Conservation (phyloP, 2,113 vertebrate species). For the Morone chrysops region DNA sequence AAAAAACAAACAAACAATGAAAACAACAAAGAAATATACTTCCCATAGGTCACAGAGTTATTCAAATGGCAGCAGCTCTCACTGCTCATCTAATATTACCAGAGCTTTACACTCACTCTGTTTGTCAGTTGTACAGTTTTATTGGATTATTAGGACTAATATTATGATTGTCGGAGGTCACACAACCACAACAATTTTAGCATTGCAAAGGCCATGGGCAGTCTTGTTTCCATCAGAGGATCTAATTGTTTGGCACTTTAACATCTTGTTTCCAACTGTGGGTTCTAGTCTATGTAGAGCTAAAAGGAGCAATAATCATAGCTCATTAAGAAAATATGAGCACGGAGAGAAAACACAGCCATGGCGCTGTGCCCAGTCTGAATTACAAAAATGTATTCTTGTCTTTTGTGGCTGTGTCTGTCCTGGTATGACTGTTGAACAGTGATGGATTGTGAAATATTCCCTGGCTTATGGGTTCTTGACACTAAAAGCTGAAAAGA, state of each 20-base stretch:
- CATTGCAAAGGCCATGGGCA: background rate
- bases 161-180: background rate
- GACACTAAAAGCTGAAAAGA: background rate
- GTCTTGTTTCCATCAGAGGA: background rate
- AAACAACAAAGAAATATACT: background rate
- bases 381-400: constrained; percentile 8
- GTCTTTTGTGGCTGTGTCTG: constrained; percentile 3
- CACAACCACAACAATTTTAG: background rate
- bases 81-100: background rate
- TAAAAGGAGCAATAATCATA: constrained; percentile 5
- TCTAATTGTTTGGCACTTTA: background rate
- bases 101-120: background rate
- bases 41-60: too few relatives aligned
- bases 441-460: background rate
- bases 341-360: constrained; percentile 15
- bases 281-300: background rate
- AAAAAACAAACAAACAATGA: background rate
- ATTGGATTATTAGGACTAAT: background rate
- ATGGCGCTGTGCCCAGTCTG: background rate
- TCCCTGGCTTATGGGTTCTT: background rate
- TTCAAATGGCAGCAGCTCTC: too few relatives aligned
- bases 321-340: constrained; percentile 51
- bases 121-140: background rate
- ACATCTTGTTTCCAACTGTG: background rate
- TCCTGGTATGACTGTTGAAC: background rate